These are phyloP conservation scores for Orbicella faveolata DNA, from an alignment of 64 coral and sea anemone species.

Conservation along the genomic window DNA sequence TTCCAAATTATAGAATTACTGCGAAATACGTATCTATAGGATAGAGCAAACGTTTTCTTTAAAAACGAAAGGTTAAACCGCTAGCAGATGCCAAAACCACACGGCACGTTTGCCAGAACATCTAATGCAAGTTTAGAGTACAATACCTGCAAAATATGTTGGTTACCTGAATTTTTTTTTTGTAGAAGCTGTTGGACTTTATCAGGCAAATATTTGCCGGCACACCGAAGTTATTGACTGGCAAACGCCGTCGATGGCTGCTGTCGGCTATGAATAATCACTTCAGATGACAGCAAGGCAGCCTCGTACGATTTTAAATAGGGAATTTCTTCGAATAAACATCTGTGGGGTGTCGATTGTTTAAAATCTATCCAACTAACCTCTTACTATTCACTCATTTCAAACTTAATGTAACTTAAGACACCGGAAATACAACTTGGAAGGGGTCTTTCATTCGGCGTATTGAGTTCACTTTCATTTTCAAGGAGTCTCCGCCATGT, in stretches of 20 bases:
- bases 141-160: background rate
- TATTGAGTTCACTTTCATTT: background rate
- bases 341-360: background rate
- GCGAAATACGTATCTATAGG: no score
- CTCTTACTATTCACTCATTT: constrained; percentile 3
- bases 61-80: background rate
- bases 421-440: constrained; percentile 32
- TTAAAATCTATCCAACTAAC: background rate
- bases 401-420: background rate
- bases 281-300: background rate
- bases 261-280: background rate
- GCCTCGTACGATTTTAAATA: background rate
- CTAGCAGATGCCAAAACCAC: background rate
- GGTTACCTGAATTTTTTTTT: constrained; percentile 11
- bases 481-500: no score
- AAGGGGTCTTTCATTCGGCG: background rate
- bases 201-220: background rate
- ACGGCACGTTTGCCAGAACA: background rate
- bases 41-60: no score
- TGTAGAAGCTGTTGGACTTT: background rate
- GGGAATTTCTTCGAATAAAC: background rate
- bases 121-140: background rate
- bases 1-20: no score
- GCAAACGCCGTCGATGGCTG: background rate
- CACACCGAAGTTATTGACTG: no score